Evolutionary conservation across 2,113 vertebrate genomes (phyloP), one percentile per base, ranked within the genome.

Genomic region (Garra rufa): DNA sequence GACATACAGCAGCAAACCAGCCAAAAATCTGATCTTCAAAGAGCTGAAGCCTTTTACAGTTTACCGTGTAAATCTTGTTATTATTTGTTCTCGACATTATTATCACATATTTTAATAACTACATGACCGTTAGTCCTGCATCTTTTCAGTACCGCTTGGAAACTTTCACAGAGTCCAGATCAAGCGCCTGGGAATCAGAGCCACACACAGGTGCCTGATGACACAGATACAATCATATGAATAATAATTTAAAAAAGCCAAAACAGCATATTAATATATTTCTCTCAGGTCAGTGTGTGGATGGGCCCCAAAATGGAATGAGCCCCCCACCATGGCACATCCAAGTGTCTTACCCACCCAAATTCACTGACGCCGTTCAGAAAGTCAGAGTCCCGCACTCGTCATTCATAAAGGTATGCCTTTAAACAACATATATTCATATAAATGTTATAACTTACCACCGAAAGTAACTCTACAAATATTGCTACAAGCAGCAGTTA

Each of bases 81-180:
- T 41, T 13, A 69, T 48, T 41, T 17, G 11, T 48, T 28, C 11
- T 21, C 5, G 55, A 21, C 28, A 52, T 69, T 69, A 21, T 69
- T 41, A 38, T 46, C n/a, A 38, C 19, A 26, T 17, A 9, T 52
- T 10, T n/a, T 15, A 43, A 41, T 71, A 28, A 6, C 34, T 50
- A 24, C 6, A 24, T 76, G 57, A 52, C 15, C 9, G 46, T 70
- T 19, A 26, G 1, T 41, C 83, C 38, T 85, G 48, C 79, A 46
- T 82, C 1, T 67, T 75, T 88, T 26, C 67, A 97, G 96, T 97
- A 96, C 84, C 93, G 94, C 0, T 92, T 97, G 87, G 95, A 96
- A 92, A 97, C 94, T 13, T 96, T 94, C 89, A 95, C 94, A 0
- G 96, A 97, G 90, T 95, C 93, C 78, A 94, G 96, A 89, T 91